Evolutionary conservation across 2,113 vertebrate genomes (phyloP).

Genomic region (Vireo altiloquus): DNA sequence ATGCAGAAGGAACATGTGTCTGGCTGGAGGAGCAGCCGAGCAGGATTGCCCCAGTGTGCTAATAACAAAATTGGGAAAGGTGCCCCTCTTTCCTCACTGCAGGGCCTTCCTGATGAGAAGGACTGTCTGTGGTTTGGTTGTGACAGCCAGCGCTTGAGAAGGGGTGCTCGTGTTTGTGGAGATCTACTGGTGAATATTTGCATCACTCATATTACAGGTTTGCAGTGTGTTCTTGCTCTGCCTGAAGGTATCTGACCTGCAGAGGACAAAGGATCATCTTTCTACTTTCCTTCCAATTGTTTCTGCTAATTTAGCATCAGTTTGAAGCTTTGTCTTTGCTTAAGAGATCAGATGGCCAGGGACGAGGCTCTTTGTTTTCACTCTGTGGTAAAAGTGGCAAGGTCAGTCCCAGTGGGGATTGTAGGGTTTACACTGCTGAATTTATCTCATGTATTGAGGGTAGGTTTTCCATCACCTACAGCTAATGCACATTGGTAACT

Average conservation of each 20-base stretch:
- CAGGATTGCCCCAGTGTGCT: neutral
- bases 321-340: constrained; percentile 2
- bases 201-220: neutral
- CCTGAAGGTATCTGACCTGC: neutral
- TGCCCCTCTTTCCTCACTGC: neutral
- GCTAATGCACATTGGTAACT: neutral
- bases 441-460: neutral
- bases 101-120: neutral
- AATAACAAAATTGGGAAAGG: neutral
- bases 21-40: neutral
- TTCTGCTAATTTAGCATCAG: constrained; percentile 11
- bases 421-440: neutral
- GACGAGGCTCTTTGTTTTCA: neutral
- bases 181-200: neutral
- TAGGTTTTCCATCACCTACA: neutral
- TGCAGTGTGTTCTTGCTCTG: neutral
- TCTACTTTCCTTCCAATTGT: constrained; percentile 17
- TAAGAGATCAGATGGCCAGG: neutral
- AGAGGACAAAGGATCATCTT: constrained; percentile 12
- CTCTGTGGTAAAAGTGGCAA: neutral
- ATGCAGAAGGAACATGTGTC: neutral
- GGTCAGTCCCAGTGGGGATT: neutral
- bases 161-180: neutral
- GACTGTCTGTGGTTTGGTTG: neutral
- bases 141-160: neutral